These are phyloP conservation scores for Caligus rogercresseyi DNA, from an alignment of 1,140 invertebrate species.

Conservation along the genomic window DNA sequence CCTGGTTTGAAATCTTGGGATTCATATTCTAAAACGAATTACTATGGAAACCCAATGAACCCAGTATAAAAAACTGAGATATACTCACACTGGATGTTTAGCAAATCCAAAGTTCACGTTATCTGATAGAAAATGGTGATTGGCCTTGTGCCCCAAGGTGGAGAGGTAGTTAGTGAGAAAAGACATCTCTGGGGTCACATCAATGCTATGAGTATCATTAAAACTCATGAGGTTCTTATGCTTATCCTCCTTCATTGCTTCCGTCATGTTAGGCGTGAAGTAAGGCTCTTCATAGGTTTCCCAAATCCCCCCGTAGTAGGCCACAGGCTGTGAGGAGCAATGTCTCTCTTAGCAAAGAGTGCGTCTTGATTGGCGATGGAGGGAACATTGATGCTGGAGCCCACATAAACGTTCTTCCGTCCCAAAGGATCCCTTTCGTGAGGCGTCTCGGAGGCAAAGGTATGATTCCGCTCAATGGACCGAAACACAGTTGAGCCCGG, in stretches of 20 bases:
- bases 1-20: no score
- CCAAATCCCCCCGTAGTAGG: not conserved
- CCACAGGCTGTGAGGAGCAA: not conserved
- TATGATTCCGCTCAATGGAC: not conserved
- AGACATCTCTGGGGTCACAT: not conserved
- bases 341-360: not conserved
- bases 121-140: not conserved
- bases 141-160: not conserved
- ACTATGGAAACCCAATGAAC: no score
- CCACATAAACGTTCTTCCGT: not conserved
- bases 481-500: not conserved
- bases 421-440: not conserved
- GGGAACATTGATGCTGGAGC: not conserved
- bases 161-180: not conserved
- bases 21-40: no score
- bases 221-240: not conserved
- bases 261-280: not conserved
- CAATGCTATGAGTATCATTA: not conserved
- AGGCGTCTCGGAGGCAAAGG: not conserved
- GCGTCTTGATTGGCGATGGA: not conserved
- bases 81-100: not conserved
- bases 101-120: not conserved
- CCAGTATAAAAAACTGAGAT: no score
- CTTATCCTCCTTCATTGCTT: not conserved
- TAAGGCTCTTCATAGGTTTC: not conserved